Conservation (phyloP, 2,113 vertebrate species). For the Amazona guildingii region DNA sequence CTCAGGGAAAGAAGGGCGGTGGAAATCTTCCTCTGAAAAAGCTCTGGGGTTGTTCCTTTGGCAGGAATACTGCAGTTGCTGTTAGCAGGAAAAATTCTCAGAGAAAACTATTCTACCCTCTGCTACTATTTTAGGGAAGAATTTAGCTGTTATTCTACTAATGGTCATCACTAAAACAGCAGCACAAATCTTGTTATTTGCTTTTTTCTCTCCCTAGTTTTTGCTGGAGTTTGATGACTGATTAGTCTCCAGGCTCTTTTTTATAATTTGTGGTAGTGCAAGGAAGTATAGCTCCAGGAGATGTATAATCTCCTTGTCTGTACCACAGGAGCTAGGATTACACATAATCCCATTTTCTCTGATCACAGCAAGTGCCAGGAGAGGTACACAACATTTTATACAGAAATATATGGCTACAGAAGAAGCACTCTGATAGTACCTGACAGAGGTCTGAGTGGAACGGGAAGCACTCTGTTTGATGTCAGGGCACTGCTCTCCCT, state of each 20-base stretch:
- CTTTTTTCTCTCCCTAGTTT: neutral
- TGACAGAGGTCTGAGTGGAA: neutral
- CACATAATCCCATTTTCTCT: neutral
- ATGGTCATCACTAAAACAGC: slow-evolving; percentile 23
- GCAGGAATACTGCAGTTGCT: neutral
- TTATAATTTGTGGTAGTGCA: neutral
- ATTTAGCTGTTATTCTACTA: neutral
- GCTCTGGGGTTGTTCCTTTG: neutral
- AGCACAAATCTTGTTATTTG: slow-evolving; percentile 6
- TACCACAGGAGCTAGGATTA: neutral
- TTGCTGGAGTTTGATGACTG: neutral
- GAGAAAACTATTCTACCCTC: neutral
- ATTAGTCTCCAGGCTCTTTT: neutral
- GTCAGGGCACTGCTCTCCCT: neutral
- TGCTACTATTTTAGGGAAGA: neutral
- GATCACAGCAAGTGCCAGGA: neutral
- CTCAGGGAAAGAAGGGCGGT: neutral
- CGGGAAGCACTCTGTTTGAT: neutral
- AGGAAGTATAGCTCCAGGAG: neutral
- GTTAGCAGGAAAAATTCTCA: neutral
- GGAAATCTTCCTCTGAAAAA: neutral
- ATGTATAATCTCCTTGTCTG: slow-evolving; percentile 26
- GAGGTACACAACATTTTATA: neutral
- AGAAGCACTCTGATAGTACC: neutral
- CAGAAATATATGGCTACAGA: neutral